Evolutionary conservation across 2,888 invertebrate species (phyloP).

Genomic region (Podabrus alpinus): DNA sequence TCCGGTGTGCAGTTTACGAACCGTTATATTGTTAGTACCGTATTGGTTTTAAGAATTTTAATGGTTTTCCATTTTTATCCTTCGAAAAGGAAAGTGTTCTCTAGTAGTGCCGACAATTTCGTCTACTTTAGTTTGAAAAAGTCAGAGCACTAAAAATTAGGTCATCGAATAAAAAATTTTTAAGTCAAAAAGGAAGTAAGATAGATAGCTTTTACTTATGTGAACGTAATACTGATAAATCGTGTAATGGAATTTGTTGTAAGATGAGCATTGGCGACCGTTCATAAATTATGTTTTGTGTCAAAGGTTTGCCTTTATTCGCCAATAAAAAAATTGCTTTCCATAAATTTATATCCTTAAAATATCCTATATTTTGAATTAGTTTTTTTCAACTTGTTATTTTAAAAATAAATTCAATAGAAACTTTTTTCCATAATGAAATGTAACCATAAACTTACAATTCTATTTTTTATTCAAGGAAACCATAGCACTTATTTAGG

Average conservation of each 20-base stretch:
- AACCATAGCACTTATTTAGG: not conserved
- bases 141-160: slow-evolving; percentile 1
- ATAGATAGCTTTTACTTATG: slow-evolving; percentile 21
- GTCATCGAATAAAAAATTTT: not conserved
- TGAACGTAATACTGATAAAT: slow-evolving; percentile 30
- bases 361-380: slow-evolving; percentile 28
- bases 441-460: not conserved
- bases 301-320: slow-evolving; percentile 29
- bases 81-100: not conserved
- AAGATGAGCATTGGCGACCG: slow-evolving; percentile 25
- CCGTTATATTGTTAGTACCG: slow-evolving; percentile 29
- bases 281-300: slow-evolving; percentile 31
- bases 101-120: not conserved
- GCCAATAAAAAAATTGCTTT: slow-evolving; percentile 30
- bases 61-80: slow-evolving; percentile 11
- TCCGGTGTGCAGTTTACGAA: slow-evolving; percentile 28
- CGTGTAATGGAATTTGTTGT: slow-evolving; percentile 28
- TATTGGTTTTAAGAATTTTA: slow-evolving; percentile 33
- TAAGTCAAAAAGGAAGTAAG: slow-evolving; percentile 3
- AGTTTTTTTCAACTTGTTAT: not conserved
- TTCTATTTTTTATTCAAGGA: not conserved
- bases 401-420: not conserved
- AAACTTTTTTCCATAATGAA: not conserved
- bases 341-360: slow-evolving; percentile 29
- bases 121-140: not conserved